Percentiles rank a stretch among this genome's conserved stretches.
Evolutionary conservation across 2,113 vertebrate genomes (phyloP).

Genomic region (Falco punctatus): DNA sequence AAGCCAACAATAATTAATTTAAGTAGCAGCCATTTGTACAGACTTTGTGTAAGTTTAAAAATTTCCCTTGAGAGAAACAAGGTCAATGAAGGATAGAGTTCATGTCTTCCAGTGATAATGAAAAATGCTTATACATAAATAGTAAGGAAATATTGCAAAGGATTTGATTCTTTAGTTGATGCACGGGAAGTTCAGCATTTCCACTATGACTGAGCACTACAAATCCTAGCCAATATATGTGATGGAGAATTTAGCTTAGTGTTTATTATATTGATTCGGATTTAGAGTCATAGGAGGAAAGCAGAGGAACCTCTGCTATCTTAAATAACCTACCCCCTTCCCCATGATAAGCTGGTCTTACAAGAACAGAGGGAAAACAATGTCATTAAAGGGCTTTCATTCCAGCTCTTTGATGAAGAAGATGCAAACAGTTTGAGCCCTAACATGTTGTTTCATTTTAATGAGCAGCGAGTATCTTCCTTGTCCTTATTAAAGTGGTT

Average conservation of each 20-base stretch:
- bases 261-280: conserved; percentile 12
- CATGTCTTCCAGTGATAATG: conserved; percentile 47
- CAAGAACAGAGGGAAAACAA: conserved; percentile 45
- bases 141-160: neutral
- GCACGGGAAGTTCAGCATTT: neutral
- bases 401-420: conserved; percentile 70
- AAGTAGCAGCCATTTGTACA: conserved; percentile 68
- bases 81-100: conserved; percentile 68
- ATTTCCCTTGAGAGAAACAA: conserved; percentile 75
- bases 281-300: conserved; percentile 12
- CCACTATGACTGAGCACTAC: neutral
- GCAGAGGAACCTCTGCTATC: neutral
- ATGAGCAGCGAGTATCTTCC: conserved; percentile 72
- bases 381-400: conserved; percentile 62
- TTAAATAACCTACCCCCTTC: neutral
- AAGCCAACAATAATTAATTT: conserved; percentile 79
- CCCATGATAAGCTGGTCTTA: conserved; percentile 7
- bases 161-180: neutral
- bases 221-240: neutral
- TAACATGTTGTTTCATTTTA: conserved; percentile 74
- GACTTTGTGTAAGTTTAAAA: conserved; percentile 68
- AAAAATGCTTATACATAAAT: conserved; percentile 44
- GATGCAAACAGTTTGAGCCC: conserved; percentile 72
- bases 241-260: neutral
- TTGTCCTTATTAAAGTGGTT: conserved; percentile 76